These are phyloP conservation scores for Nasonia longicornis DNA, from an alignment of 1,140 invertebrate genomes.

Conservation along the genomic window DNA sequence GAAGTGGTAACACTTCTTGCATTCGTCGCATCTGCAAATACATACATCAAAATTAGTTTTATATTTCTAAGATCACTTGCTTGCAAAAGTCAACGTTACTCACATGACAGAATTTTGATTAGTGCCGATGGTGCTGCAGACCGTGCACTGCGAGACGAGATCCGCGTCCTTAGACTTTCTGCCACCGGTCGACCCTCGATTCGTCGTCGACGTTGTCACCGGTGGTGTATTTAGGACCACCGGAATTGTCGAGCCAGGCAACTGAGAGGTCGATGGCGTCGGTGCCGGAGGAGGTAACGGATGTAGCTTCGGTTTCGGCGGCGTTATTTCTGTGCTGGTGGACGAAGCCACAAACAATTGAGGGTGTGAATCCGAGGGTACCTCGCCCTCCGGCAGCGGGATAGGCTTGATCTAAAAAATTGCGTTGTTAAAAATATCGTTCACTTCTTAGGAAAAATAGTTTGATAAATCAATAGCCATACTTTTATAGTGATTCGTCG, in stretches of 20 bases:
- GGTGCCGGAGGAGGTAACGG: conserved; percentile 61
- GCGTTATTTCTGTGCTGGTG: conserved; percentile 76
- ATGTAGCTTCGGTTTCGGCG: conserved; percentile 66
- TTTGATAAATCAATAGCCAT: conserved; percentile 46
- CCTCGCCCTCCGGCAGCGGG: conserved; percentile 79
- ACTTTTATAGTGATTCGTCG: conserved; percentile 84
- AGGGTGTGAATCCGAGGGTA: conserved; percentile 72
- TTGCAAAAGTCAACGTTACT: conserved; percentile 49
- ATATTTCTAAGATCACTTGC: neutral
- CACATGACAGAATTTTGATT: conserved; percentile 78
- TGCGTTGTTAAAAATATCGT: neutral
- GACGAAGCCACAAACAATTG: conserved; percentile 81
- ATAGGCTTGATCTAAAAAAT: conserved; percentile 80
- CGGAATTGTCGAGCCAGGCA: conserved; percentile 14
- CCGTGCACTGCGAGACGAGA: conserved; percentile 73
- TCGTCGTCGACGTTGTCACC: conserved; percentile 27
- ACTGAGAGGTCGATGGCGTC: conserved; percentile 26
- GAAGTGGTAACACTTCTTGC: conserved; percentile 91
- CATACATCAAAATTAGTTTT: conserved; percentile 11
- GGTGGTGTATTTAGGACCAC: conserved; percentile 30
- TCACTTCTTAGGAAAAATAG: neutral
- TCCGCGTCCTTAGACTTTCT: conserved; percentile 65
- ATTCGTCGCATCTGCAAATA: conserved; percentile 87
- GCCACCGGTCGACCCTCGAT: conserved; percentile 43
- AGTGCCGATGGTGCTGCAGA: conserved; percentile 74